phyloP scores from a whole-genome alignment of 2,113 vertebrate genomes.

The Bambusicola thoracicus region DNA sequence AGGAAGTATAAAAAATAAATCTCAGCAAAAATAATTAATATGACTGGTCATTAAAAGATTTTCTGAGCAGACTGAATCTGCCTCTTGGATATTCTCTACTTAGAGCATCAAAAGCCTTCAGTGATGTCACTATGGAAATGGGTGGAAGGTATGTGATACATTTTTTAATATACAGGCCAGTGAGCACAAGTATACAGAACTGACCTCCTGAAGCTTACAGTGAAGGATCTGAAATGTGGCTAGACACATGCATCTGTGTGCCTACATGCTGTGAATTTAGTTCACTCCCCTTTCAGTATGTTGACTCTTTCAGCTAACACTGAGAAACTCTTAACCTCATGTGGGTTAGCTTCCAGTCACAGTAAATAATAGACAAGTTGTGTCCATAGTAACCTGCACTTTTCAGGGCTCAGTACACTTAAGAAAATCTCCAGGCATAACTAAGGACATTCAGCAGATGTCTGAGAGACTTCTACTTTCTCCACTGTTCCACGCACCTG shows the following conservation, averaged over 20 bases:
- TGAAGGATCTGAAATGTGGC: not conserved
- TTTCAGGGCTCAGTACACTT: not conserved
- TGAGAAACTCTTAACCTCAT: not conserved
- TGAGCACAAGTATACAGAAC: accelerated
- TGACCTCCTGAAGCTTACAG: not conserved
- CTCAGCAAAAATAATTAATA: not conserved
- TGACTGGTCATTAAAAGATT: not conserved
- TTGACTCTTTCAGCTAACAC: not conserved
- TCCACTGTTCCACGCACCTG: not conserved
- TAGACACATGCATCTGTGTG: not conserved
- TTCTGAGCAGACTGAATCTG: not conserved
- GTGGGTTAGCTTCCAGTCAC: not conserved
- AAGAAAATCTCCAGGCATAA: not conserved
- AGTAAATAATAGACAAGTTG: not conserved
- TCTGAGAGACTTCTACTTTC: not conserved
- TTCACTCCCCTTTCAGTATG: not conserved
- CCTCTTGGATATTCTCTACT: not conserved
- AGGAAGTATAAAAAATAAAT: constrained; percentile 14
- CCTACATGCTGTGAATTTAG: not conserved
- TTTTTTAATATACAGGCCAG: not conserved
- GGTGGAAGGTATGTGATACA: not conserved
- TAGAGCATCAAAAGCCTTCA: not conserved
- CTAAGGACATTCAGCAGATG: not conserved
- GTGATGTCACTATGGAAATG: not conserved
- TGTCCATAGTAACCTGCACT: not conserved